Base-by-base conservation (phyloP, 2,797 vertebrate genomes). In the Neostethus bicornis region DNA sequence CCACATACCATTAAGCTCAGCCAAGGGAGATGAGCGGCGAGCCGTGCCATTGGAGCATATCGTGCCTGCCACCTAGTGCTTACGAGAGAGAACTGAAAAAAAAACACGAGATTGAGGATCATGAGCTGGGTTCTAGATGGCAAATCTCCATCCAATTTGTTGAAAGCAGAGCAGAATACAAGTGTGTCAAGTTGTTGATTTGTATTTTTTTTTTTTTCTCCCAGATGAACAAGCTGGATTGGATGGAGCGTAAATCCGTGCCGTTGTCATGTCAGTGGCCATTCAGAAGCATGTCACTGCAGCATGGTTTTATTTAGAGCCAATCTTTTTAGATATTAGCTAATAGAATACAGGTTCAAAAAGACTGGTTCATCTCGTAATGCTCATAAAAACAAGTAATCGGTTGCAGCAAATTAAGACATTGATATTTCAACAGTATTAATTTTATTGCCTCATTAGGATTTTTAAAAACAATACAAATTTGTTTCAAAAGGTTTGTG, bases 11-110 rank as follows among this genome's bases (percentile, higher is more conserved):
- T 91, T 84, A 87, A 78, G 77, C 78, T 89, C 84, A 79, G 85
- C 52, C 38, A 10, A 38, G 56, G 45, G 61, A 64, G 68, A 59
- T 65, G 44, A 8, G 41, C 5, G 4, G 1, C 34, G 2, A 28
- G 25, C 4, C 20, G 23, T 5, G 23, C 4, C 1, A 17, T 50
- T 29, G 11, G 8, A 21, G 49, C 28, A 80, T 74, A 72, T 54
- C 87, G 41, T 75, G 70, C 66, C 85, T 91, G 91, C 86, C 91
- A 91, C 85, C 92, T 90, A 74, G 81, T 89, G 92, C 76, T 2
- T 17, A 7, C 17, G 25, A 26, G 26, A 11, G 4, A 4, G 24
- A 47, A 71, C 51, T 64, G 45, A 66, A 23, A 0, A 4, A 26
- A 4, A 26, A 7, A 9, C 4, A 45, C 13, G 3, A 10, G 20